Evolutionary conservation across 2,113 vertebrate species (phyloP), one percentile per base, ranked within the genome.

Genomic region (Brachirus orientalis): DNA sequence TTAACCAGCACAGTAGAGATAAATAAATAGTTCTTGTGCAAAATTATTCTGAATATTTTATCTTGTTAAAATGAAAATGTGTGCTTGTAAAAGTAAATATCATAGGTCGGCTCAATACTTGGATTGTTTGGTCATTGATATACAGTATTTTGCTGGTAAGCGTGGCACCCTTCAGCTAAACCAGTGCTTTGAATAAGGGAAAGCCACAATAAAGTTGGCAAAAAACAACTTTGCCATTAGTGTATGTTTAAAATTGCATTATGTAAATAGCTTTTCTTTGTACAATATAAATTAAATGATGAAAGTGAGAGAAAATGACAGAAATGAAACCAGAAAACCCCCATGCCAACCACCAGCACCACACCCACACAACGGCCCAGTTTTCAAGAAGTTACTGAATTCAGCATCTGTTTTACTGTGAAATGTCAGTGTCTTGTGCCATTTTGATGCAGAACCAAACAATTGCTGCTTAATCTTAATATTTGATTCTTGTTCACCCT

Each of bases 301-400:
- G 5, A 71, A 62, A 47, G 55, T 40, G 22, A 72, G 37, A 66
- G 16, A 65, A 61, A 61, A 53, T 46, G 45, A 72, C 75, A 82
- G 72, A 66, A 71, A 81, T 61, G 54, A 75, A 84, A 82, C 70
- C 33, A 57, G 46, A 53, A 65, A 43, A 47, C 57, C 16, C 19
- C 52, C 28, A 28, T 36, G 13, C 14, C n/a, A 38, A n/a, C 71
- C 45, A 19, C 50, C 28, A 16, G 18, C 36, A 45, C 69, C 67
- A 72, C 80, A 65, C 75, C 75, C 72, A 50, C 9, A 0, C 1
- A 28, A 6, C 45, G n/a, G 41, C 41, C 22, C 36, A 47, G 2
- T 65, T 76, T 60, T 57, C 56, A 73, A 79, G 65, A 69, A 65
- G 74, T 79, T 45, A 2, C 65, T 45, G 41, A 63, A 58, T 57